A percentile compares a stretch with the other conserved stretches of the same genome.
Evolutionary conservation across 2,888 invertebrate genomes (phyloP).

Genomic region (Mimas tiliae): DNA sequence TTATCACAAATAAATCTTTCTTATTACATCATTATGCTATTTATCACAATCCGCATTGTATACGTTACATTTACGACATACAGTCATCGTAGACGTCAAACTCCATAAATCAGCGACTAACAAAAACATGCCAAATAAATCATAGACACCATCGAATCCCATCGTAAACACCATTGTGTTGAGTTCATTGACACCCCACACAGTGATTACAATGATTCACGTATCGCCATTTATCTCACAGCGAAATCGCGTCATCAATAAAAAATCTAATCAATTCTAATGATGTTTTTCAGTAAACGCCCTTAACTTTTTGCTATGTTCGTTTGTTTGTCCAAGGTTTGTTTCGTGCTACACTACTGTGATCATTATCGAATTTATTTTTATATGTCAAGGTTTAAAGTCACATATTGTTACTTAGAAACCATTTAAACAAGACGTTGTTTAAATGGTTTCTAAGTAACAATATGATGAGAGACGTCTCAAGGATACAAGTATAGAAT

Average conservation of each 20-base stretch:
- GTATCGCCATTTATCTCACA: conserved; percentile 57
- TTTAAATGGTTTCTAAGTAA: too few species aligned
- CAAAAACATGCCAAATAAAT: conserved; percentile 15
- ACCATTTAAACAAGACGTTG: too few species aligned
- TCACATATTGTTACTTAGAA: background rate
- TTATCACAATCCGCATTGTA: background rate
- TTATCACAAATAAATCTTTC: background rate
- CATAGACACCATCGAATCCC: conserved; percentile 15
- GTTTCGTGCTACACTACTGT: conserved; percentile 41
- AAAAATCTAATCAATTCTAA: conserved; percentile 69
- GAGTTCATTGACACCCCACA: conserved; percentile 38
- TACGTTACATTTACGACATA: conserved; percentile 4
- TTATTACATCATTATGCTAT: background rate
- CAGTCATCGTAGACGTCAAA: conserved; percentile 9
- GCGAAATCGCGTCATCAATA: conserved; percentile 38
- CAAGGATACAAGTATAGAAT: background rate
- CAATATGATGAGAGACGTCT: too few species aligned
- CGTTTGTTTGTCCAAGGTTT: conserved; percentile 39
- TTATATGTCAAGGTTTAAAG: conserved; percentile 18
- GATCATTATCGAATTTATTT: conserved; percentile 13
- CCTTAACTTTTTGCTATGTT: conserved; percentile 60
- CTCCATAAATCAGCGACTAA: conserved; percentile 21
- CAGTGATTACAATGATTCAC: conserved; percentile 37
- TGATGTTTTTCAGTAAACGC: conserved; percentile 62
- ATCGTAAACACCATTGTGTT: conserved; percentile 29